Base-by-base conservation (phyloP, 2,113 vertebrate genomes). In the Microcebus ravelobensis region DNA sequence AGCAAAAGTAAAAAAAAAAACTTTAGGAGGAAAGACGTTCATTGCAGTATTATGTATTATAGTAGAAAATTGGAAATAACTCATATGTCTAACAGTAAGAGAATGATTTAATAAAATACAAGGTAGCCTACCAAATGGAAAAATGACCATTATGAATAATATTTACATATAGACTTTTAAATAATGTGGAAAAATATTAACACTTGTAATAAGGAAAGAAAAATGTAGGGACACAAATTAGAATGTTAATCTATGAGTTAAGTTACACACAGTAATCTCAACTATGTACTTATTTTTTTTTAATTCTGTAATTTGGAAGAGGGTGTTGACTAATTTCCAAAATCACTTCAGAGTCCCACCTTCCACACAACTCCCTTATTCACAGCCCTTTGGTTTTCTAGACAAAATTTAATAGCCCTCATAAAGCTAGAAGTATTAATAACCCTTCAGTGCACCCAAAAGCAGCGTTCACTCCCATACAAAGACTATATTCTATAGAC, bases 351-450 rank as follows among this genome's bases (percentile, higher is more conserved):
- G 73, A 96, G 94, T 96, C 94, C 96, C 87, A 79, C 91, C 96
- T 98, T 96, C 96, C 96, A 87, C 74, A 80, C 14, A 93, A 87
- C 95, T 97, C 93, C 94, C 96, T 94, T 94, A 95, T 88, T 95
- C 95, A 97, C 94, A 98, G 97, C 97, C 97, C 97, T 98, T 98
- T 94, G 73, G 96, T 97, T 97, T 97, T 87, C 91, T 96, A 98
- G 91, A 97, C 86, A 95, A 93, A 96, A 93, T 39, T 89, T 88
- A 91, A 83, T 92, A 97, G 95, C 93, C 96, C 94, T 94, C 92
- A 36, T 77, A 86, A 93, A 94, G 95, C 95, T 93, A 76, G 80
- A 94, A 92, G 87, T 71, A 90, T 90, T 81, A 86, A 95, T 39
- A 68, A 71, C 83, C 95, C 95, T 93, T 80, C 76, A 55, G 1